Evolutionary conservation across 2,888 invertebrate genomes (phyloP).

Genomic region (Temnothorax ravouxi): DNA sequence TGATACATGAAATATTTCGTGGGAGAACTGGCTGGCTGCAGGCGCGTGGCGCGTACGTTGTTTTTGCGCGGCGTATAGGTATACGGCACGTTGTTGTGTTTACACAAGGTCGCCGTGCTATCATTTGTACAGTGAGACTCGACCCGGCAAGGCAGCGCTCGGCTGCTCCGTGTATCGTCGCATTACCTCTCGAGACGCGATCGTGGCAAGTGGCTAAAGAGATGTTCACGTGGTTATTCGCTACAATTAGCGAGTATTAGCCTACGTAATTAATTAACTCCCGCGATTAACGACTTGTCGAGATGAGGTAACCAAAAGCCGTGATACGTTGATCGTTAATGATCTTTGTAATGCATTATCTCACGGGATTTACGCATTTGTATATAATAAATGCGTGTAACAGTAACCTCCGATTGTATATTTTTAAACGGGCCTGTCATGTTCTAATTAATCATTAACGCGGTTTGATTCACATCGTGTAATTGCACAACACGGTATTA

Average conservation of each 20-base stretch:
- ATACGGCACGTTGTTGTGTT: background rate
- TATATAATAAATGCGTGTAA: background rate
- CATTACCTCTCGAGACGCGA: background rate
- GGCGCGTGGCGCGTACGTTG: conserved; percentile 12
- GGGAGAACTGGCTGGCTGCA: background rate
- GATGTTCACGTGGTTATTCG: background rate
- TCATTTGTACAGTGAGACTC: background rate
- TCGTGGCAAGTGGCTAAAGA: background rate
- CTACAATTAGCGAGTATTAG: conserved; percentile 5
- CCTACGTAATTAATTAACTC: background rate
- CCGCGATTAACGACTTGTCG: background rate
- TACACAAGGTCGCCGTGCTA: conserved; percentile 14
- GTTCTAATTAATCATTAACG: background rate
- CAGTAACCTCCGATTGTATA: background rate
- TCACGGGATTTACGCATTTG: background rate
- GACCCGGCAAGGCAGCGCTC: background rate
- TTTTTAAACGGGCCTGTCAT: background rate
- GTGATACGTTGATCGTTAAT: background rate
- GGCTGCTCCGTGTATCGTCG: background rate
- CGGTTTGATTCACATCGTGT: background rate
- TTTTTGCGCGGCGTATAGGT: background rate
- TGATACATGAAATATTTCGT: conserved; percentile 1
- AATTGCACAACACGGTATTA: background rate
- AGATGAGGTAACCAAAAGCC: background rate
- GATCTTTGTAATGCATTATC: background rate